Conservation (phyloP, 2,888 invertebrate species). For the Tachina lurida region DNA sequence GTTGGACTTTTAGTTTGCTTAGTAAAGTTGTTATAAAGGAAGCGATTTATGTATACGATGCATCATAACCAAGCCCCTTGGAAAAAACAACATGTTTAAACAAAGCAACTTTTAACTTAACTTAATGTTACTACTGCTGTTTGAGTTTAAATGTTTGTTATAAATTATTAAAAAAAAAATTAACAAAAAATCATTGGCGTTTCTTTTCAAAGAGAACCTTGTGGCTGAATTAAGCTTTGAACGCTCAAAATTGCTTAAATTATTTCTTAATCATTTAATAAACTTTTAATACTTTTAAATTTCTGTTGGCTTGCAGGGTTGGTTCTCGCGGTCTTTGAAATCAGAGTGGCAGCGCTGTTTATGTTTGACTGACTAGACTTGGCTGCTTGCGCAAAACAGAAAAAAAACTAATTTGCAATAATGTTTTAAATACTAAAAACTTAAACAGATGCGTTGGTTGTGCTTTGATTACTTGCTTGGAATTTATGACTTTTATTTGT, state of each 20-base stretch:
- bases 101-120: conserved; percentile 23
- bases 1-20: neutral
- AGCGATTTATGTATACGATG: conserved; percentile 31
- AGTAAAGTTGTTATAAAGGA: conserved; percentile 26
- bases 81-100: neutral
- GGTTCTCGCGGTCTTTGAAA: conserved; percentile 11
- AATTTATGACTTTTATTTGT: conserved; percentile 37
- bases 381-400: neutral
- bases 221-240: neutral
- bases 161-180: conserved; percentile 24
- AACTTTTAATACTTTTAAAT: neutral
- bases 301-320: conserved; percentile 8
- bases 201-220: neutral
- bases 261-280: conserved; percentile 18
- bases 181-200: conserved; percentile 24
- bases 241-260: conserved; percentile 16
- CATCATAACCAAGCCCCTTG: conserved; percentile 32
- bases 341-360: conserved; percentile 10
- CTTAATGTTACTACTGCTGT: conserved; percentile 35
- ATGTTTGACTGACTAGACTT: neutral
- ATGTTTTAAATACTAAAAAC: conserved; percentile 12
- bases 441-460: conserved; percentile 58
- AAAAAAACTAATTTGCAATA: conserved; percentile 1
- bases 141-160: conserved; percentile 38
- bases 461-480: conserved; percentile 38